Conservation (phyloP, 2,797 vertebrate genomes). For the Dallia pectoralis region DNA sequence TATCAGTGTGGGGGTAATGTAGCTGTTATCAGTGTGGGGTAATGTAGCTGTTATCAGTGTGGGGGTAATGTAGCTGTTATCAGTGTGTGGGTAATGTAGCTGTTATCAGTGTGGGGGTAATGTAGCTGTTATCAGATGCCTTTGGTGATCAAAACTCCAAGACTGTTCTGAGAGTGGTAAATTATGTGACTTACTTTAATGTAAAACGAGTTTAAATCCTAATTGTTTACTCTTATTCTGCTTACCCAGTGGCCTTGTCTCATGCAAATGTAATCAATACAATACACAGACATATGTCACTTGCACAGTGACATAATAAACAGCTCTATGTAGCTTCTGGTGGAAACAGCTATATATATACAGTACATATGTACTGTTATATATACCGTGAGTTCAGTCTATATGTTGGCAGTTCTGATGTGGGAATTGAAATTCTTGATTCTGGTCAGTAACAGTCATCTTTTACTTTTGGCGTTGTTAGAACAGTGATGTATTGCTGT, state of each 20-base stretch:
- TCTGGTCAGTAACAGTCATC: slow-evolving; percentile 61
- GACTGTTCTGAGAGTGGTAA: slow-evolving; percentile 49
- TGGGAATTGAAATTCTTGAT: slow-evolving; percentile 44
- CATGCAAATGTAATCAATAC: slow-evolving; percentile 18
- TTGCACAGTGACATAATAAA: slow-evolving; percentile 41
- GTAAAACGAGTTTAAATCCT: slow-evolving; percentile 27
- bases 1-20: slow-evolving; percentile 48
- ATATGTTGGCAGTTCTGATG: slow-evolving; percentile 34
- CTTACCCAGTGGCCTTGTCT: neutral
- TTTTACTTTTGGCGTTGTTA: slow-evolving; percentile 56
- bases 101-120: too few relatives aligned
- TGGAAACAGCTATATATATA: slow-evolving; percentile 66
- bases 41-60: too few relatives aligned
- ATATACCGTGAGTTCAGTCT: slow-evolving; percentile 27
- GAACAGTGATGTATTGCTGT: slow-evolving; percentile 66
- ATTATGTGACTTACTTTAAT: slow-evolving; percentile 50
- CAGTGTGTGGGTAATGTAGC: too few relatives aligned
- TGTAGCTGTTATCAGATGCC: slow-evolving; percentile 43
- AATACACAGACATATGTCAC: slow-evolving; percentile 38
- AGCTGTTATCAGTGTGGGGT: slow-evolving; percentile 35
- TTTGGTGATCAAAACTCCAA: slow-evolving; percentile 64
- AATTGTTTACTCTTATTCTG: slow-evolving; percentile 19
- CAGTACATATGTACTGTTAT: too few relatives aligned
- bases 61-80: too few relatives aligned
- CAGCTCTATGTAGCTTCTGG: slow-evolving; percentile 44